phyloP scores from a whole-genome alignment of 2,113 vertebrate species.

The Mus spicilegus region DNA sequence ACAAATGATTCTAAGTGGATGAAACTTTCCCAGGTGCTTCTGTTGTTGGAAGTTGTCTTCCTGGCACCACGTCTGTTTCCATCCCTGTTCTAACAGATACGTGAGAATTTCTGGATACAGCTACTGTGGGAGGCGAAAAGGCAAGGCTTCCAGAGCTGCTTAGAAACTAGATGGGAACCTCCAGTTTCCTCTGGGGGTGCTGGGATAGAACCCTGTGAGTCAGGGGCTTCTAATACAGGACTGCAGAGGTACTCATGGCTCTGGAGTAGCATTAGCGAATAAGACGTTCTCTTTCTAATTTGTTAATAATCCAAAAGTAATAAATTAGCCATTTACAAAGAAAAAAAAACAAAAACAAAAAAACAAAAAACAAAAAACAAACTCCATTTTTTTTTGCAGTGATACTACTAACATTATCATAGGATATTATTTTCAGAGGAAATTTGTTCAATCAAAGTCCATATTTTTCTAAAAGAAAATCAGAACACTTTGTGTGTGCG shows the following conservation, averaged over 20 bases:
- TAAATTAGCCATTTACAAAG: not conserved
- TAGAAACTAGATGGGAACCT: not conserved
- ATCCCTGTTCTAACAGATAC: not conserved
- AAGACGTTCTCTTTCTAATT: not conserved
- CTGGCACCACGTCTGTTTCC: not conserved
- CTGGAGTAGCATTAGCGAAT: not conserved
- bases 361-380: not conserved
- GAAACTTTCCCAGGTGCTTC: not conserved
- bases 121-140: not conserved
- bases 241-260: not conserved
- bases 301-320: not conserved
- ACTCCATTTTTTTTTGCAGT: not conserved
- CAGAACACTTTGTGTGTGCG: not conserved
- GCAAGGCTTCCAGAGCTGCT: not conserved
- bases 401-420: not conserved
- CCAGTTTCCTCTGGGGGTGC: not conserved
- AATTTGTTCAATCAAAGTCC: not conserved
- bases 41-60: not conserved
- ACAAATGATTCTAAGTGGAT: not conserved
- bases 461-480: not conserved
- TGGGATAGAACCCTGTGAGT: not conserved
- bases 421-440: not conserved
- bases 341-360: too few relatives aligned
- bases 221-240: rapidly evolving
- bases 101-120: not conserved